These are phyloP conservation scores for Epizoanthus ramosus DNA, from an alignment of 92 coral and sea anemone genomes.

Conservation along the genomic window DNA sequence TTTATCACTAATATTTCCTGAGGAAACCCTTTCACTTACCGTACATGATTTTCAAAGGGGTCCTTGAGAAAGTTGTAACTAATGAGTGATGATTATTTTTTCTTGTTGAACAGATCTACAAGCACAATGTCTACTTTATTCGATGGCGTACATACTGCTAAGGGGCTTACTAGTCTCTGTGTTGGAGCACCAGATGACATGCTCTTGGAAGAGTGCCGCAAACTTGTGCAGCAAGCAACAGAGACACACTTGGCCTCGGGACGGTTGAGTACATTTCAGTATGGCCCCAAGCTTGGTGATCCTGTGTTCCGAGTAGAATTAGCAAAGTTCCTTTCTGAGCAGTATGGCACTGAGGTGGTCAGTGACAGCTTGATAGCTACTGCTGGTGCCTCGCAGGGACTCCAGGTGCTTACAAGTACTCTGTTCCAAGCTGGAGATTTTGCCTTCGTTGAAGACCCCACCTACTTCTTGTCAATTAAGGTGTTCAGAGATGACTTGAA, in stretches of 20 bases:
- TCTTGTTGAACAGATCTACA: slow-evolving; percentile 1
- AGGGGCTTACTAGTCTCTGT: slow-evolving; percentile 45
- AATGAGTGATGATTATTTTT: too few species aligned
- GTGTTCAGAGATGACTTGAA: slow-evolving; percentile 56
- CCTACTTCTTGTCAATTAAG: slow-evolving; percentile 73
- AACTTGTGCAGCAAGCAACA: slow-evolving; percentile 62
- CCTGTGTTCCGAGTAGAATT: slow-evolving; percentile 56
- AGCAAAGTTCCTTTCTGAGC: slow-evolving; percentile 77
- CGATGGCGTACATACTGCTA: slow-evolving; percentile 41
- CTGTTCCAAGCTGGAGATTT: slow-evolving; percentile 74
- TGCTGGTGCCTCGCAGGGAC: slow-evolving; percentile 88
- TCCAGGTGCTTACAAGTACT: slow-evolving; percentile 43
- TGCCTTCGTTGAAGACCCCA: slow-evolving; percentile 91
- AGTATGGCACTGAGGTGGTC: slow-evolving; percentile 64
- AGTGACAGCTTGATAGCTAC: slow-evolving; percentile 68
- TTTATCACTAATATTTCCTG: too few species aligned
- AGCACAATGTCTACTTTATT: slow-evolving; percentile 56
- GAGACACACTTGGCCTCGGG: slow-evolving; percentile 55
- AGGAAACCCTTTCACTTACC: too few species aligned
- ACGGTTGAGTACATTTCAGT: slow-evolving; percentile 62
- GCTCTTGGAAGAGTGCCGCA: slow-evolving; percentile 60
- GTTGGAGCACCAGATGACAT: slow-evolving; percentile 70
- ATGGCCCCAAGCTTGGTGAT: slow-evolving; percentile 85
- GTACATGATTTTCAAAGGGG: too few species aligned
- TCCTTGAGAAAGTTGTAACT: too few species aligned